Evolutionary conservation across 64 coral and sea anemone genomes (phyloP).

Genomic region (Actinia tenebrosa): DNA sequence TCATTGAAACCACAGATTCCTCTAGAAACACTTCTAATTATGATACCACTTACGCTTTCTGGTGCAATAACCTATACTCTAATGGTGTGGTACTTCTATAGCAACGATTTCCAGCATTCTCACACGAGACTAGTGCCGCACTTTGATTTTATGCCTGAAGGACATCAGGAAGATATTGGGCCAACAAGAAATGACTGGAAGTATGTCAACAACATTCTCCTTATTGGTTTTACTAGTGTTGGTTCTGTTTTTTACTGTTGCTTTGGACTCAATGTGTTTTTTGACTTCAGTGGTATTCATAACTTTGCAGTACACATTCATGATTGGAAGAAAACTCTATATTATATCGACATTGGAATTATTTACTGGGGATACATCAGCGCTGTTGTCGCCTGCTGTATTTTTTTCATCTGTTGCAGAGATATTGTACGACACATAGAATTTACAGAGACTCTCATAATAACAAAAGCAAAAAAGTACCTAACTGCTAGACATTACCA

Average conservation of each 20-base stretch:
- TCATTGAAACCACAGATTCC: slow-evolving; percentile 35
- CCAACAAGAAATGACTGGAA: slow-evolving; percentile 52
- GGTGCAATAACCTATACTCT: slow-evolving; percentile 49
- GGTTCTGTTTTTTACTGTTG: slow-evolving; percentile 37
- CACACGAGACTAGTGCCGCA: slow-evolving; percentile 48
- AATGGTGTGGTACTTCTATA: slow-evolving; percentile 52
- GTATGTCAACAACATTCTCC: slow-evolving; percentile 39
- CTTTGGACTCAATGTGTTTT: slow-evolving; percentile 58
- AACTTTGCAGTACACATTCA: slow-evolving; percentile 41
- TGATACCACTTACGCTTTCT: slow-evolving; percentile 45
- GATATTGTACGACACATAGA: slow-evolving; percentile 21
- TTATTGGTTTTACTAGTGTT: slow-evolving; percentile 58
- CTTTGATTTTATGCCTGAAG: slow-evolving; percentile 39
- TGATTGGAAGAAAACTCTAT: not conserved
- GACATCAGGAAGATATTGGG: slow-evolving; percentile 30
- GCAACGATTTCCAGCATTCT: slow-evolving; percentile 22
- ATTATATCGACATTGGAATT: not conserved
- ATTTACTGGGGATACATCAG: slow-evolving; percentile 30
- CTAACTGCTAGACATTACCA: slow-evolving; percentile 14
- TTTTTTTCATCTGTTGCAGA: slow-evolving; percentile 31
- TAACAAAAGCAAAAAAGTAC: not conserved
- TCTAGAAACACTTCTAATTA: slow-evolving; percentile 51
- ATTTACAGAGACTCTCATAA: not conserved
- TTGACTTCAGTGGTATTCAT: slow-evolving; percentile 65
- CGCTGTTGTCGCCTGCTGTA: slow-evolving; percentile 11